Evolutionary conservation across 2,113 vertebrate species (phyloP).

Genomic region (Eptesicus fuscus): DNA sequence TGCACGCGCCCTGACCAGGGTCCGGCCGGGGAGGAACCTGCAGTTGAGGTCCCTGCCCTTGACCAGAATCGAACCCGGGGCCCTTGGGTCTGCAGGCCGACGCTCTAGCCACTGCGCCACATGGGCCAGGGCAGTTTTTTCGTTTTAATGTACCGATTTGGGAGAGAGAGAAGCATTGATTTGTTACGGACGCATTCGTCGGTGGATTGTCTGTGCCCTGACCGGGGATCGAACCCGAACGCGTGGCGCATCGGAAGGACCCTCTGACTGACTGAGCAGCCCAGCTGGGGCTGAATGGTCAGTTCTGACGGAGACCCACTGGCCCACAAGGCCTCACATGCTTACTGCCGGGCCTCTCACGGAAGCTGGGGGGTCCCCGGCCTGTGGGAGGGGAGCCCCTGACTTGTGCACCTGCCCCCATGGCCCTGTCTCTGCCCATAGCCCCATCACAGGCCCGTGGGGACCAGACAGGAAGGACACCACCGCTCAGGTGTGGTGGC

Average conservation of each 20-base stretch:
- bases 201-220: not conserved
- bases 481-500: not conserved
- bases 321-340: not conserved
- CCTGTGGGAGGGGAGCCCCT: not conserved
- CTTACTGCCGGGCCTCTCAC: not conserved
- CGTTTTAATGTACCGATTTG: too few species aligned
- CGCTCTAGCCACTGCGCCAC: too few species aligned
- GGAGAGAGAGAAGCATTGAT: not conserved
- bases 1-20: too few species aligned
- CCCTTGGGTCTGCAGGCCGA: too few species aligned
- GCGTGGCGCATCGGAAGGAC: not conserved
- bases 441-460: not conserved
- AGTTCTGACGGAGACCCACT: not conserved
- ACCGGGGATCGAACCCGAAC: not conserved
- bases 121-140: too few species aligned
- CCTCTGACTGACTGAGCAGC: not conserved
- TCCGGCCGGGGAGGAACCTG: too few species aligned
- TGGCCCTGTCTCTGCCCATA: not conserved
- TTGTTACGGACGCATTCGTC: not conserved
- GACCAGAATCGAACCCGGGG: too few species aligned
- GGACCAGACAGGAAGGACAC: not conserved
- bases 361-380: not conserved
- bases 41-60: accelerated
- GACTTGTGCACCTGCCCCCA: not conserved
- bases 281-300: not conserved